phyloP scores from a whole-genome alignment of 2,888 invertebrate species.

The Doris montereyensis region DNA sequence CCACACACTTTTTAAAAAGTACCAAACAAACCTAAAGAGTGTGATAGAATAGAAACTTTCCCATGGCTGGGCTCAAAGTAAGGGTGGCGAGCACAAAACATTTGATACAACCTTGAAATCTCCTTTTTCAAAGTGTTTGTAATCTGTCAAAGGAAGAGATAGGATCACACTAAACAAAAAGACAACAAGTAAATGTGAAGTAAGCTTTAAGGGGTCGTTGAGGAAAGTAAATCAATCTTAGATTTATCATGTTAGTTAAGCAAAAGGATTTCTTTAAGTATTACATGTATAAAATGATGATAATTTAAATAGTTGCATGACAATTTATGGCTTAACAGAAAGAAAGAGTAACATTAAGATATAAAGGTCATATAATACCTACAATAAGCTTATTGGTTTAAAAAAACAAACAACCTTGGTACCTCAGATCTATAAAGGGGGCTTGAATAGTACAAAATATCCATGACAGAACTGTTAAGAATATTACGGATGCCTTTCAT shows the following conservation, averaged over 20 bases:
- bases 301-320: too few relatives aligned
- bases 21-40: constrained; percentile 77
- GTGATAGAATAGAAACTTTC: constrained; percentile 80
- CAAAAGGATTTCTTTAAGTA: neutral
- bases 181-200: too few relatives aligned
- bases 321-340: too few relatives aligned
- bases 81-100: constrained; percentile 78
- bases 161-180: too few relatives aligned
- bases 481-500: constrained; percentile 78
- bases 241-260: neutral
- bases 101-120: constrained; percentile 78
- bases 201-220: too few relatives aligned
- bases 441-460: constrained; percentile 83
- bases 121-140: constrained; percentile 78
- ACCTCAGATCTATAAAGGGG: constrained; percentile 81
- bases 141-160: constrained; percentile 74
- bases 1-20: too few relatives aligned
- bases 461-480: constrained; percentile 82
- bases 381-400: too few relatives aligned
- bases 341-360: too few relatives aligned
- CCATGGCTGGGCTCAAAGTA: constrained; percentile 77
- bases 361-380: too few relatives aligned
- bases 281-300: too few relatives aligned
- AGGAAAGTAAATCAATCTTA: constrained; percentile 2
- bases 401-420: too few relatives aligned